Base-by-base conservation (phyloP, 1,140 invertebrate species). In the Drusus annulatus region DNA sequence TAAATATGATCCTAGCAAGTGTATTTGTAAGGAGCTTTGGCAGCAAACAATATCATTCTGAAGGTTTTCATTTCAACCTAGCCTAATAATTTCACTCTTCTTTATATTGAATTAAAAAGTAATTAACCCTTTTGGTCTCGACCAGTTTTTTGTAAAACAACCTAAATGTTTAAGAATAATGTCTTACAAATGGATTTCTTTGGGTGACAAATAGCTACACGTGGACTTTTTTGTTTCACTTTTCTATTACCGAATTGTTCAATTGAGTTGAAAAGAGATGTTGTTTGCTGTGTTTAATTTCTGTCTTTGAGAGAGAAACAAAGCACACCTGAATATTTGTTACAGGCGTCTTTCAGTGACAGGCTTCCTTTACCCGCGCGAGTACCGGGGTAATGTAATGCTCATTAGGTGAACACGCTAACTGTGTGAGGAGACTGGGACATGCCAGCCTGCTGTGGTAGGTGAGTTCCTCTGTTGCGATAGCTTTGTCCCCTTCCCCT, bases 241-340 rank as follows among this genome's bases (percentile, higher is more conserved):
- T n/a, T n/a, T n/a, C n/a, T n/a, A n/a, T n/a, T n/a, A n/a, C n/a
- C n/a, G 17, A 45, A 68, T 17, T 36, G 63, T n/a, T 68, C 0
- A n/a, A 4, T 68, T 68, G 63, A 51, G 13, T n/a, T 17, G 13
- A 51, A 50, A 50, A 8, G 36, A 16, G 17, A 75, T 75, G 28
- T 63, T 60, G 52, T 76, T 77, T 82, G 81, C 77, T 82, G 74
- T 50, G 45, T 23, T 76, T 71, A 54, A 69, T 65, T 73, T 76
- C 71, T 77, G 58, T 74, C 78, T 50, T 45, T 10, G 69, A 79
- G 69, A 76, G 79, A 62, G 65, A 73, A 36, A 82, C 68, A 79
- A 76, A 83, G 79, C 79, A 83, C 89, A 92, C 92, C 91, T 93
- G 93, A 93, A 92, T 91, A 91, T 93, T 92, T 93, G 92, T 93